Percentiles rank a stretch among this genome's conserved stretches.
Conservation (phyloP, 1,140 invertebrate genomes). For the Pogonomyrmex californicus region DNA sequence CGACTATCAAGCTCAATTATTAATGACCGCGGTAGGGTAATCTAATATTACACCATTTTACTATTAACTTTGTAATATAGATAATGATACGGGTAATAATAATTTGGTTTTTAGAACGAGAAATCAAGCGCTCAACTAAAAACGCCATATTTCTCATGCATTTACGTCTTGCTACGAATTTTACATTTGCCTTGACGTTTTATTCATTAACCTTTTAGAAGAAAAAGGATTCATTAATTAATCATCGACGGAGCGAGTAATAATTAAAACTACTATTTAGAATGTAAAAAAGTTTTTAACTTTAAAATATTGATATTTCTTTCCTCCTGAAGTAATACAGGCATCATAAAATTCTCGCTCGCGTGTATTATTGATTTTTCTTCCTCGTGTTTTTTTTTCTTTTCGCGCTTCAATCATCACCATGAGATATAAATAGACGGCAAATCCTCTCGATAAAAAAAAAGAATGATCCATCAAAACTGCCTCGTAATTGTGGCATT, state of each 20-base stretch:
- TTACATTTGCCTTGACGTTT: not conserved
- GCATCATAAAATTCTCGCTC: not conserved
- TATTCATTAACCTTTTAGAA: slow-evolving; percentile 1
- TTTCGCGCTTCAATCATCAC: not conserved
- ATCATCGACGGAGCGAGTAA: not conserved
- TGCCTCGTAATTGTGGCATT: slow-evolving; percentile 3
- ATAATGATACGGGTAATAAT: not conserved
- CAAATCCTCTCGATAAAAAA: not conserved
- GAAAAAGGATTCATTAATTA: not conserved
- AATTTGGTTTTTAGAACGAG: not conserved
- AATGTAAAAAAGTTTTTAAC: not conserved
- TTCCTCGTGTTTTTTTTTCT: not conserved
- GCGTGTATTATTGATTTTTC: not conserved
- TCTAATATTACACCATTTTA: slow-evolving; percentile 21
- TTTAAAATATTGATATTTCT: not conserved
- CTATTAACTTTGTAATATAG: not conserved
- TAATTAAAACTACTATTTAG: not conserved
- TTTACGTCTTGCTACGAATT: not conserved
- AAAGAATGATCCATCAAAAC: not conserved
- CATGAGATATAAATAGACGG: not conserved
- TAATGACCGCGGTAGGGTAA: slow-evolving; percentile 19
- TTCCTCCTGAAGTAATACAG: not conserved
- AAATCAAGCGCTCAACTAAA: not conserved
- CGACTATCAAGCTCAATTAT: slow-evolving; percentile 40
- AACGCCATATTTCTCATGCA: not conserved